These are phyloP conservation scores for Zaprionus gabonicus DNA, from an alignment of 1,140 invertebrate genomes.

Conservation along the genomic window DNA sequence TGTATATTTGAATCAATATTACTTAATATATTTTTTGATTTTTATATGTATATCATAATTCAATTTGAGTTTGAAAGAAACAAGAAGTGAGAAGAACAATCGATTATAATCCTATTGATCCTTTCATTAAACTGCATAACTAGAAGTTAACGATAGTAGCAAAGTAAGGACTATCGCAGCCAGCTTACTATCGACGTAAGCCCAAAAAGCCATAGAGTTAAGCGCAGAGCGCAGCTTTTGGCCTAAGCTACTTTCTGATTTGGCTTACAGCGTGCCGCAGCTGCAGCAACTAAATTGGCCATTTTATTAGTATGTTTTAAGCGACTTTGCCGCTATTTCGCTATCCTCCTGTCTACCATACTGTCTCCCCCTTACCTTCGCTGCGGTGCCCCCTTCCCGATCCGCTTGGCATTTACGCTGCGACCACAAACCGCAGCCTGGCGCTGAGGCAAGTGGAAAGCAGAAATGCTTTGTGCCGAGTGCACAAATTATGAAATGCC, in stretches of 20 bases:
- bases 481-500: conserved; percentile 70
- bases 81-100: too few species aligned
- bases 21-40: too few species aligned
- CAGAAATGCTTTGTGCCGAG: conserved; percentile 38
- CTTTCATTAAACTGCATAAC: neutral
- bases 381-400: neutral
- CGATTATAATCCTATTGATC: too few species aligned
- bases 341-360: neutral
- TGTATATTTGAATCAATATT: too few species aligned
- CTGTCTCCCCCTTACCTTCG: too few species aligned
- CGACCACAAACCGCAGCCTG: conserved; percentile 58
- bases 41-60: too few species aligned
- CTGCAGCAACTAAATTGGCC: conserved; percentile 68
- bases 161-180: neutral
- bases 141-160: neutral
- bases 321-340: conserved; percentile 20
- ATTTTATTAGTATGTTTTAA: conserved; percentile 64
- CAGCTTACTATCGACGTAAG: conserved; percentile 7
- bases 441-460: conserved; percentile 36
- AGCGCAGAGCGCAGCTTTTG: conserved; percentile 29
- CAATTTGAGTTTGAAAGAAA: too few species aligned
- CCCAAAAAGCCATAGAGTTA: neutral
- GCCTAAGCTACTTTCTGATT: conserved; percentile 58
- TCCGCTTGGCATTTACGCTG: conserved; percentile 1
- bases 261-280: conserved; percentile 62